phyloP scores from a whole-genome alignment of 2,113 vertebrate genomes.

The Tonatia bakeri region DNA sequence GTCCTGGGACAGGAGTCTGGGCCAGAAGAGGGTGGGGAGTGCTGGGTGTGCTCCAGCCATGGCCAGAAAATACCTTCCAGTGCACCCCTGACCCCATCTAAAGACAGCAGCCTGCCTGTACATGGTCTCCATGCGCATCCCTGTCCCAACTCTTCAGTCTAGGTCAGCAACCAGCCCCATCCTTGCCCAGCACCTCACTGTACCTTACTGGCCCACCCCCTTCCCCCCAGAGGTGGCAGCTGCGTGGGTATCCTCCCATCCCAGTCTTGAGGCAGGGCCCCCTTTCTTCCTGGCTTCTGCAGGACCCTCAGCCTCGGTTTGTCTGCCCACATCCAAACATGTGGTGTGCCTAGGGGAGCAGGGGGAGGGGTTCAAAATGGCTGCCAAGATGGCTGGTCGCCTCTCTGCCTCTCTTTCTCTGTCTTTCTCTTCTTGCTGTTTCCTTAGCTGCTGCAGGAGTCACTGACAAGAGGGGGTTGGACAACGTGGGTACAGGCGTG shows the following conservation, averaged over 20 bases:
- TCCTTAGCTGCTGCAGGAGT: neutral
- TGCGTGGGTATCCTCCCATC: neutral
- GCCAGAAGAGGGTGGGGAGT: neutral
- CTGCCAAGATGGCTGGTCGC: conserved; percentile 78
- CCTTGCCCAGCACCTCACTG: neutral
- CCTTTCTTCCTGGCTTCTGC: neutral
- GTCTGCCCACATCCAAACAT: conserved; percentile 52
- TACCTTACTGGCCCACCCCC: neutral
- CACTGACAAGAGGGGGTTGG: neutral
- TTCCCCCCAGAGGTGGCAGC: neutral
- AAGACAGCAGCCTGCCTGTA: neutral
- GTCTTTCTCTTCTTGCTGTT: neutral
- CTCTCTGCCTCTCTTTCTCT: neutral
- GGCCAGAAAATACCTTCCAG: neutral
- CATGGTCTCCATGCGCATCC: neutral
- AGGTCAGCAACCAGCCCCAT: neutral
- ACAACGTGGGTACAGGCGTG: neutral
- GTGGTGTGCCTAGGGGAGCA: conserved; percentile 61
- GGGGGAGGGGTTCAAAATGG: conserved; percentile 75
- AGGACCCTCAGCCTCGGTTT: neutral
- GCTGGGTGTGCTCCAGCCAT: neutral
- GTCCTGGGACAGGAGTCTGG: neutral
- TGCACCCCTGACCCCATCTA: neutral
- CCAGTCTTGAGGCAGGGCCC: neutral
- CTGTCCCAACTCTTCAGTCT: neutral